Evolutionary conservation across 2,113 vertebrate genomes (phyloP).

Genomic region (Lampris megalopsis): DNA sequence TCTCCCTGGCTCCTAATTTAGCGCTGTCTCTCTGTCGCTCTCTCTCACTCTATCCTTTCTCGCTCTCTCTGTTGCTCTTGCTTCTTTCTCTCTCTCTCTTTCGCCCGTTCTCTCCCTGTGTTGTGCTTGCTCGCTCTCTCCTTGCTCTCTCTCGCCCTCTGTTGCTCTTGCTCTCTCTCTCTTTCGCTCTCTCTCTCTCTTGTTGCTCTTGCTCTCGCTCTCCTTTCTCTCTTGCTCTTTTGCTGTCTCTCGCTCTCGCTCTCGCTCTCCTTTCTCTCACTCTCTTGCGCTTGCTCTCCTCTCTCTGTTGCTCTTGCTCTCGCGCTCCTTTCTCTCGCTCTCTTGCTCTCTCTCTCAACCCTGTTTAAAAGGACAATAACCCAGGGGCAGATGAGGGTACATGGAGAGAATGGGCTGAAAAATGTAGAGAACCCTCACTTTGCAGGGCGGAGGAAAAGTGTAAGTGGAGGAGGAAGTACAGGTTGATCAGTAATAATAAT

Average conservation of each 20-base stretch:
- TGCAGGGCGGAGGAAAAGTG: not conserved
- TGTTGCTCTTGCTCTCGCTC: slow-evolving; percentile 22
- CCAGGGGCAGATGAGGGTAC: slow-evolving; percentile 14
- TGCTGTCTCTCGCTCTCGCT: slow-evolving; percentile 30
- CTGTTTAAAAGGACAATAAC: slow-evolving; percentile 65
- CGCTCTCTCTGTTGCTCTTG: slow-evolving; percentile 8
- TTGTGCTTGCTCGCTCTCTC: not conserved
- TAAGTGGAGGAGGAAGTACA: not conserved
- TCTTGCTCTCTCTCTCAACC: slow-evolving; percentile 55
- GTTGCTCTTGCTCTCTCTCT: slow-evolving; percentile 24
- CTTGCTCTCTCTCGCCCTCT: not conserved
- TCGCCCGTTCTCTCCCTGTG: not conserved
- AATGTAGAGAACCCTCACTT: not conserved
- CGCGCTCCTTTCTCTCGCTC: slow-evolving; percentile 37
- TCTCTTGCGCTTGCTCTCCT: too few relatives aligned
- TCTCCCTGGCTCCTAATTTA: not conserved
- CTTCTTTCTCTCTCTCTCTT: slow-evolving; percentile 9
- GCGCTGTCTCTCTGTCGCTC: slow-evolving; percentile 25
- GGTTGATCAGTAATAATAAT: too few relatives aligned
- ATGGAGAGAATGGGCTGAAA: not conserved
- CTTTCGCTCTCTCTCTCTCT: slow-evolving; percentile 38
- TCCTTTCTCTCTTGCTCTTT: slow-evolving; percentile 8
- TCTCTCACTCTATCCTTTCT: slow-evolving; percentile 43
- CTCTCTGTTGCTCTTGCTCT: not conserved
- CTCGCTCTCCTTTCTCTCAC: too few relatives aligned